Evolutionary conservation across 2,888 invertebrate genomes (phyloP).

Genomic region (Coronaproctus castanopsis): DNA sequence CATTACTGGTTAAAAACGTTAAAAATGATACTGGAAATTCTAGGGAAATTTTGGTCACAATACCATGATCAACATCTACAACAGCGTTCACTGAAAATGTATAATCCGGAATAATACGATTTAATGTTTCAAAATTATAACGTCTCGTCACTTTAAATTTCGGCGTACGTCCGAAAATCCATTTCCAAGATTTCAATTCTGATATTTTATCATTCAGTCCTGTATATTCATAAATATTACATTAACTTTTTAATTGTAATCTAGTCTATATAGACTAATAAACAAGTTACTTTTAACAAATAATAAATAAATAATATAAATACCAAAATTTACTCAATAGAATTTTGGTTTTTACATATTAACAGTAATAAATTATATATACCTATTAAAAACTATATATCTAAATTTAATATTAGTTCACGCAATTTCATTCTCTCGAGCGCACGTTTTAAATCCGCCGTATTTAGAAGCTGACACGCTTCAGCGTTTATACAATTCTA

Average conservation of each 20-base stretch:
- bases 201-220: conserved; percentile 48
- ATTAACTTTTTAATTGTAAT: no score
- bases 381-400: no score
- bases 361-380: no score
- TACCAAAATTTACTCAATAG: not conserved
- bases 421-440: no score
- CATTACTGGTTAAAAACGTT: not conserved
- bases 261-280: no score
- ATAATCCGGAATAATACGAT: not conserved
- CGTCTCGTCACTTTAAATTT: conserved; percentile 44
- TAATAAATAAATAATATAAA: not conserved
- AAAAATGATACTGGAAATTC: conserved; percentile 2
- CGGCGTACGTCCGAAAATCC: conserved; percentile 74
- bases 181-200: conserved; percentile 60
- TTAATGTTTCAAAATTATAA: not conserved
- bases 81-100: not conserved
- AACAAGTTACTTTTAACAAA: no score
- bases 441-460: no score
- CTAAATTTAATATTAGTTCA: no score
- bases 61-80: conserved; percentile 4
- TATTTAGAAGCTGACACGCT: no score
- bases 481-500: no score
- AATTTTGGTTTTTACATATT: no score
- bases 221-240: no score
- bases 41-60: not conserved